Percentiles rank a stretch among this genome's conserved stretches.
These are phyloP conservation scores for Prietella phreatophila DNA, from an alignment of 2,113 vertebrate species.

Conservation along the genomic window DNA sequence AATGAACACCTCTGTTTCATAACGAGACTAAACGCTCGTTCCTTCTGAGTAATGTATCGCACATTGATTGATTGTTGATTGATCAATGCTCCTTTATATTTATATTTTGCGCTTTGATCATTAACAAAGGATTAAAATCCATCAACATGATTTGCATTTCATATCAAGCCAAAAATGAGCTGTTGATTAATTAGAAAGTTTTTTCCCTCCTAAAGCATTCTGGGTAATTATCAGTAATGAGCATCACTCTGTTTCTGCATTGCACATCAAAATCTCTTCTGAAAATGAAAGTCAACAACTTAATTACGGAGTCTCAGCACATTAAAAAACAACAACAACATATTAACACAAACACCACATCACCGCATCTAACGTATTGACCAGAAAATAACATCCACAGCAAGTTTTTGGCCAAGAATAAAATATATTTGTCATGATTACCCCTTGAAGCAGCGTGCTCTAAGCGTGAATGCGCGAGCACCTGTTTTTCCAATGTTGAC, in stretches of 20 bases:
- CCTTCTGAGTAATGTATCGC: background rate
- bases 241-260: slow-evolving; percentile 1
- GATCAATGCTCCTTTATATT: background rate
- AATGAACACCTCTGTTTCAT: background rate
- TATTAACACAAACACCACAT: too few relatives aligned
- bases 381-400: background rate
- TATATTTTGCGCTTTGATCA: background rate
- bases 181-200: background rate
- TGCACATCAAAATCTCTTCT: background rate
- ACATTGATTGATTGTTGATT: background rate
- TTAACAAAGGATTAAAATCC: slow-evolving; percentile 7
- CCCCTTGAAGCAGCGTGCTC: too few relatives aligned
- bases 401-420: background rate
- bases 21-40: background rate
- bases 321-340: background rate
- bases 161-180: background rate
- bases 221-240: slow-evolving; percentile 14
- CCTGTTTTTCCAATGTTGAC: too few relatives aligned
- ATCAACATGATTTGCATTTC: background rate
- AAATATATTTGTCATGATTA: background rate
- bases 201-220: background rate
- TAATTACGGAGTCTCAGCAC: too few relatives aligned
- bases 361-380: background rate
- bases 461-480: too few relatives aligned
- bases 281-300: slow-evolving; percentile 10